phyloP scores from a whole-genome alignment of 1,140 invertebrate species.

The Drosophila nigrodunni region DNA sequence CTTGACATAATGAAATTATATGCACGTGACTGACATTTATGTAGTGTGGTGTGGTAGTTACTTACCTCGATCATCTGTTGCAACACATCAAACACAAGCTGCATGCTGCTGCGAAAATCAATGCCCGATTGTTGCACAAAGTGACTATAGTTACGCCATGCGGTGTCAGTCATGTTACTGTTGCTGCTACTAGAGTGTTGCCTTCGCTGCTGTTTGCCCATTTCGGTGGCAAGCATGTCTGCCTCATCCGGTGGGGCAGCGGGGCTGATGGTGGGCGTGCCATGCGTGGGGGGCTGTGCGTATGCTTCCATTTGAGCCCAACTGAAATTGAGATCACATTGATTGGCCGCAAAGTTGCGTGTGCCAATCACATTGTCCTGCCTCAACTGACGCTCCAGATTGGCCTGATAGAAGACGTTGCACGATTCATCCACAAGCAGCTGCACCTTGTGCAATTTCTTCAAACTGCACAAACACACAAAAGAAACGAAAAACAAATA shows the following conservation, averaged over 20 bases:
- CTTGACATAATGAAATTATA: slow-evolving; percentile 59
- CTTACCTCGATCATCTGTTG: slow-evolving; percentile 84
- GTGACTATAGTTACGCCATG: slow-evolving; percentile 78
- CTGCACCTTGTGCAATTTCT: slow-evolving; percentile 84
- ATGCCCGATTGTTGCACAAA: slow-evolving; percentile 79
- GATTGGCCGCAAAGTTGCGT: slow-evolving; percentile 77
- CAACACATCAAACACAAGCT: slow-evolving; percentile 83
- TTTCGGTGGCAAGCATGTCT: slow-evolving; percentile 9
- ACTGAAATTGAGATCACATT: slow-evolving; percentile 83
- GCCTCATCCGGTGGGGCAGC: slow-evolving; percentile 7
- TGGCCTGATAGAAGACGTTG: slow-evolving; percentile 83
- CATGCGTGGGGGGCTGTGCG: slow-evolving; percentile 24
- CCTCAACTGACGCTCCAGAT: slow-evolving; percentile 76
- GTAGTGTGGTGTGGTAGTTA: slow-evolving; percentile 30
- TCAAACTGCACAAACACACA: slow-evolving; percentile 50
- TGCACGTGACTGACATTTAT: slow-evolving; percentile 21
- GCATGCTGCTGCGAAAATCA: slow-evolving; percentile 83
- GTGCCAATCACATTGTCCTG: slow-evolving; percentile 81
- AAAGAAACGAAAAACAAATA: slow-evolving; percentile 5
- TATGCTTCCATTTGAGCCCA: slow-evolving; percentile 82
- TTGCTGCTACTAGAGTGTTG: slow-evolving; percentile 31
- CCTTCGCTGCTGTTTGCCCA: slow-evolving; percentile 12
- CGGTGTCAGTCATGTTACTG: slow-evolving; percentile 63
- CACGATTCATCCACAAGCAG: slow-evolving; percentile 63
- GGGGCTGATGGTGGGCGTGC: not conserved